Evolutionary conservation across 2,888 invertebrate genomes (phyloP).

Genomic region (Drosophila barbarae): DNA sequence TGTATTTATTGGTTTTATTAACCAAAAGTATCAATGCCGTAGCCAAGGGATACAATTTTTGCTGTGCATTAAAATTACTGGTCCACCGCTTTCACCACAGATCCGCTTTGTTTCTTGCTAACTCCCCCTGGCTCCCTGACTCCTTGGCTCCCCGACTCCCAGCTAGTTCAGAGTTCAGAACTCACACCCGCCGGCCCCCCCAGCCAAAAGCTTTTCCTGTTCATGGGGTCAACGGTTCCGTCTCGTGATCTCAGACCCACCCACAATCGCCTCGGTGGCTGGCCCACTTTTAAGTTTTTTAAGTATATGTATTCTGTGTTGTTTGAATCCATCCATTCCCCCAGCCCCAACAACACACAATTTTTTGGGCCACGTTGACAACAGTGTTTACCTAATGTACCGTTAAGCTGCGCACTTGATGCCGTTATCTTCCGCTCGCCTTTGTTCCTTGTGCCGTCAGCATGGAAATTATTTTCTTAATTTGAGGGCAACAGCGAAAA

Average conservation of each 20-base stretch:
- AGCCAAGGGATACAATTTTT: conserved; percentile 3
- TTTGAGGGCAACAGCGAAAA: conserved; percentile 36
- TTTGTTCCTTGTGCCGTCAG: conserved; percentile 27
- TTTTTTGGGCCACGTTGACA: conserved; percentile 53
- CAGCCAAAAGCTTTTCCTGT: conserved; percentile 9
- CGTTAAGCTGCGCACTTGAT: conserved; percentile 69
- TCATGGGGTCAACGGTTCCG: conserved; percentile 58
- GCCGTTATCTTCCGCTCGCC: conserved; percentile 52
- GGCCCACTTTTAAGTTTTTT: conserved; percentile 44
- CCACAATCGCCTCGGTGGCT: conserved; percentile 10
- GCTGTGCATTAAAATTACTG: conserved; percentile 20
- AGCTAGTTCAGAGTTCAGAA: conserved; percentile 22
- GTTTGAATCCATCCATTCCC: conserved; percentile 3
- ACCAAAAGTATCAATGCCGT: conserved; percentile 1
- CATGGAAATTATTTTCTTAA: conserved; percentile 60
- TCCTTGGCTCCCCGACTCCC: not conserved
- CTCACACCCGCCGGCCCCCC: not conserved
- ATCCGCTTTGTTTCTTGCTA: conserved; percentile 27
- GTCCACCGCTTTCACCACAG: conserved; percentile 20
- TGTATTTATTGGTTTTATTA: not conserved
- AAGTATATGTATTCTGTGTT: conserved; percentile 53
- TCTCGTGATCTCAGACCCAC: conserved; percentile 13
- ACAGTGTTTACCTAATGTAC: conserved; percentile 72
- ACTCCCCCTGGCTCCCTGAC: not conserved
- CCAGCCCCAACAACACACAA: conserved; percentile 8